Conservation (phyloP, 2,797 vertebrate species). For the Antennarius maculatus region DNA sequence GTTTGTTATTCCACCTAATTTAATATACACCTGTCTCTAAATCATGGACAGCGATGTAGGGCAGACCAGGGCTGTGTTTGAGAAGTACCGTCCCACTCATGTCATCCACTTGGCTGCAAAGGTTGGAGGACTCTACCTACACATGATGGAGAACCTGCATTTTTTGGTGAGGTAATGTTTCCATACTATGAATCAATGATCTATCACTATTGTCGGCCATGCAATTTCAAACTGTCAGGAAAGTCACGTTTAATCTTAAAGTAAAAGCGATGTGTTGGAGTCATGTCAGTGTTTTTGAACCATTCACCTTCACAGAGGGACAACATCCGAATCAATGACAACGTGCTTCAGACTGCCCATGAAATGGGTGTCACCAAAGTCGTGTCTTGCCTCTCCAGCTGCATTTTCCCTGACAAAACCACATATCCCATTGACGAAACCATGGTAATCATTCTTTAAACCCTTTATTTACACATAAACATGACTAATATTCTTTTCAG, state of each 20-base stretch:
- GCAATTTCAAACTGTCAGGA: neutral
- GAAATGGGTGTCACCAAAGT: constrained; percentile 82
- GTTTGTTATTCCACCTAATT: neutral
- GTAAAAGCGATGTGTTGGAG: neutral
- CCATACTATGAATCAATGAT: no score
- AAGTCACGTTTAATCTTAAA: neutral
- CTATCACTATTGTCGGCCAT: neutral
- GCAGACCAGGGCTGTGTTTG: constrained; percentile 84
- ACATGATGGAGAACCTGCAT: constrained; percentile 88
- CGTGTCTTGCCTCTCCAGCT: constrained; percentile 91
- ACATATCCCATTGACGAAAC: constrained; percentile 89
- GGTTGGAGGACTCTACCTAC: constrained; percentile 89
- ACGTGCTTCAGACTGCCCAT: constrained; percentile 86
- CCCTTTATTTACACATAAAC: no score
- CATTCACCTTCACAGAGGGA: constrained; percentile 77
- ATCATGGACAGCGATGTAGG: constrained; percentile 29
- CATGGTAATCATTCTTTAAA: constrained; percentile 75
- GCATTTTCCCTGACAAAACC: constrained; percentile 91
- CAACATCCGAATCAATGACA: constrained; percentile 89
- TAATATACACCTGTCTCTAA: neutral
- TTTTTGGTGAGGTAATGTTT: constrained; percentile 84
- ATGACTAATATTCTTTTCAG: neutral
- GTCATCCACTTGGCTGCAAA: constrained; percentile 90
- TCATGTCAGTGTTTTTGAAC: neutral
- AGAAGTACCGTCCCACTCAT: constrained; percentile 85